Evolutionary conservation across 2,113 vertebrate genomes (phyloP), one percentile per base, ranked within the genome.

Genomic region (Eretmochelys imbricata): DNA sequence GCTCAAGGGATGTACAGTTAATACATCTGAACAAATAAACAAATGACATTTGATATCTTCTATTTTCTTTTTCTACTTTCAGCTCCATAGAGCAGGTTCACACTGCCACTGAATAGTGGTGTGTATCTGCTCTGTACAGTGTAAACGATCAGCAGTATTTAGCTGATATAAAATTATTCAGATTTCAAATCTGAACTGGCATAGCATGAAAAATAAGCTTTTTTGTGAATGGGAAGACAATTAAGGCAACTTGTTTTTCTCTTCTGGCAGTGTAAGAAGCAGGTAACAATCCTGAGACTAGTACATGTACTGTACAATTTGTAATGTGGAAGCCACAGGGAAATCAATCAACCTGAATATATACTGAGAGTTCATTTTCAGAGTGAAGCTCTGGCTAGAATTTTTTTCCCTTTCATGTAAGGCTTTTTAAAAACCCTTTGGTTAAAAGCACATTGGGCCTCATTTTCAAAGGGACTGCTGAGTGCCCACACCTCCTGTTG

Each of bases 261-360:
- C 35, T 83, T 91, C 93, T 91, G 93, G 75, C 84, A 95, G 94
- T 54, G 75, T 93, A 93, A 89, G 17, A 85, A 84, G 31, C 50
- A 93, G 93, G 84, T 95, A 94, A 95, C 90, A 84, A 82, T 84
- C 88, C 76, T 91, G 88, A 95, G 94, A 89, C 53, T 62, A 84
- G 54, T 62, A 76, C 75, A 46, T 72, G 72, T 75, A 38, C 38
- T 42, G 31, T 80, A 50, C 54, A 25, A 22, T 87, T 96, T 93
- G 38, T 50, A 91, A 83, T 19, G 75, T 49, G 82, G 72, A 91
- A 72, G 78, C 87, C 9, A 0, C 84, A 72, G 93, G 95, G 89
- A 93, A 96, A 96, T 94, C 89, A 93, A 79, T 91, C 38, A 85
- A 49, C 84, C 95, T 46, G 87, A 96, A 93, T 94, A 97, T 14